Evolutionary conservation across 2,797 vertebrate species (phyloP).

Genomic region (Peromyscus eremicus): DNA sequence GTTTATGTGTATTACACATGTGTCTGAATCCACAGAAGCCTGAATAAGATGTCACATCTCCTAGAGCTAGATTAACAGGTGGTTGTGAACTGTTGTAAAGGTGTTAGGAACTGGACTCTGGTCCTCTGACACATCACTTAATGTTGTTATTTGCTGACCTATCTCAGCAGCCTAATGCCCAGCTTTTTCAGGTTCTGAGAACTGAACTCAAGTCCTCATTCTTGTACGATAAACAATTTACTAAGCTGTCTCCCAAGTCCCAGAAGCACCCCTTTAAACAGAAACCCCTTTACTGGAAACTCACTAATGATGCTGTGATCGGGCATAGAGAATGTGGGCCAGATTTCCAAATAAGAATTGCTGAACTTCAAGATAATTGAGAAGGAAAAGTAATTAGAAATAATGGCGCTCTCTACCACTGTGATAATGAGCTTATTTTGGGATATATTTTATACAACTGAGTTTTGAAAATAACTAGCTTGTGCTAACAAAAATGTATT

Average conservation of each 20-base stretch:
- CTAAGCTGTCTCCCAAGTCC: background rate
- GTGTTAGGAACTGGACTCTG: background rate
- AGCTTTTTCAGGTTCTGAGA: background rate
- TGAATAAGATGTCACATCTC: background rate
- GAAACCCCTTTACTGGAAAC: background rate
- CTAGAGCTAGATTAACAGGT: background rate
- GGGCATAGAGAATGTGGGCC: background rate
- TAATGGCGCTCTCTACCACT: background rate
- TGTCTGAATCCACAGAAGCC: background rate
- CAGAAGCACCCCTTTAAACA: background rate
- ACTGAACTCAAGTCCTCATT: background rate
- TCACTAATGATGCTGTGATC: background rate
- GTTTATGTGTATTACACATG: background rate
- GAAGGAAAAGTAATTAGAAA: slow-evolving; percentile 35
- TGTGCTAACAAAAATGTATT: slow-evolving; percentile 42
- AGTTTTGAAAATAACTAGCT: slow-evolving; percentile 49
- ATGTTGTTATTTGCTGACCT: background rate
- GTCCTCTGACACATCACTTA: background rate
- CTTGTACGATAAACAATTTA: background rate
- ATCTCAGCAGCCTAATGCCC: background rate
- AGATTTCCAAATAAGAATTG: background rate
- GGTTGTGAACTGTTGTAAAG: background rate
- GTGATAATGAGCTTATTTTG: slow-evolving; percentile 46
- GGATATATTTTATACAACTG: slow-evolving; percentile 27
- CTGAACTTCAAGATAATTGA: background rate